Percentiles rank a stretch among this genome's conserved stretches.
These are phyloP conservation scores for Trichogramma pretiosum DNA, from an alignment of 1,140 invertebrate species.

Conservation along the genomic window DNA sequence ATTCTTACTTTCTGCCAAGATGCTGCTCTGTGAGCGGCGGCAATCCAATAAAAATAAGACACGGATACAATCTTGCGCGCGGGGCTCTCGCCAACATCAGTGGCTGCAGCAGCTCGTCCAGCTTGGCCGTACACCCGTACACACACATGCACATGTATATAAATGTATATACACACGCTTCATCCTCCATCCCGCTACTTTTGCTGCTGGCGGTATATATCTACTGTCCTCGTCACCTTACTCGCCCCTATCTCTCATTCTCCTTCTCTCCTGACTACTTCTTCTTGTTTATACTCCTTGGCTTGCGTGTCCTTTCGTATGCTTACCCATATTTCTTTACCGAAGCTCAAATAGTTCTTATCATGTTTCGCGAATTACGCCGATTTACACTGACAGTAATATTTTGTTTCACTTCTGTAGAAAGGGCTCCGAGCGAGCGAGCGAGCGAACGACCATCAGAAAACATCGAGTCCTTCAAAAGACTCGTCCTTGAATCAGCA, in stretches of 20 bases:
- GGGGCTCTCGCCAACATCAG: no score
- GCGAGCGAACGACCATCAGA: no score
- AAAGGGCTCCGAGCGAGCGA: no score
- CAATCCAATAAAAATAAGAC: slow-evolving; percentile 46
- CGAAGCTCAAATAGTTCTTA: slow-evolving; percentile 12
- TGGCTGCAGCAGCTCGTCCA: slow-evolving; percentile 42
- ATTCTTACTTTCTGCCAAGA: no score
- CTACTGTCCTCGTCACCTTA: slow-evolving; percentile 23
- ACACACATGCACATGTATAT: no score
- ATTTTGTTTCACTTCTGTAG: no score
- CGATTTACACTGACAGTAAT: slow-evolving; percentile 9
- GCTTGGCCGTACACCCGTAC: no score
- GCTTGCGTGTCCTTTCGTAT: background rate
- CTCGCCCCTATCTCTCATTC: no score
- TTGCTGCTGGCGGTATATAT: no score
- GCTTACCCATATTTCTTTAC: slow-evolving; percentile 11
- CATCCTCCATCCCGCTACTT: slow-evolving; percentile 30
- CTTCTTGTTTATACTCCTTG: slow-evolving; percentile 5
- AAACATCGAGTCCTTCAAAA: no score
- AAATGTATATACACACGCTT: no score
- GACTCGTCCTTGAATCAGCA: no score
- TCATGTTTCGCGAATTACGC: slow-evolving; percentile 13
- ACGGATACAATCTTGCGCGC: slow-evolving; percentile 42
- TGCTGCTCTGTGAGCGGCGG: slow-evolving; percentile 19
- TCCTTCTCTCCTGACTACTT: slow-evolving; percentile 5